These are phyloP conservation scores for Whitmania pigra DNA, from an alignment of 1,140 invertebrate genomes.

Conservation along the genomic window DNA sequence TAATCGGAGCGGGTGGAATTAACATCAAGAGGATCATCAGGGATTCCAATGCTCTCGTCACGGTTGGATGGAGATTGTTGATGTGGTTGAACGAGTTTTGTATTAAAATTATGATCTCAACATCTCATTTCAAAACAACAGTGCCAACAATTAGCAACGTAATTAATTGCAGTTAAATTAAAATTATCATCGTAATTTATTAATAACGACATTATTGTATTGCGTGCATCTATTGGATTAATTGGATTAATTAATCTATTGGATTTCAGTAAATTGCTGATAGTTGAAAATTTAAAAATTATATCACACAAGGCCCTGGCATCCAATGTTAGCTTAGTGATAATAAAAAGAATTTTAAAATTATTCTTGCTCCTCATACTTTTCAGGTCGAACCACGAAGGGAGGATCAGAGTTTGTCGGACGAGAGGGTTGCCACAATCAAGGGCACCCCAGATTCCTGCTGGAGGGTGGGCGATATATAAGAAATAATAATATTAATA, in stretches of 20 bases:
- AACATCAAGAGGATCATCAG: slow-evolving; percentile 93
- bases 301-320: too few species aligned
- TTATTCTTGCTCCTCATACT: background rate
- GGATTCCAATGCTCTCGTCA: slow-evolving; percentile 80
- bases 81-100: background rate
- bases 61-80: slow-evolving; percentile 5
- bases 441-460: slow-evolving; percentile 77
- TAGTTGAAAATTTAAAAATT: too few species aligned
- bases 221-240: too few species aligned
- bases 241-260: too few species aligned
- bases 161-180: background rate
- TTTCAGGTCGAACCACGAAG: slow-evolving; percentile 64
- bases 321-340: too few species aligned
- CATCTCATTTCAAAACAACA: background rate
- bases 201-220: too few species aligned
- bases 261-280: too few species aligned
- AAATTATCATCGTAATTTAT: too few species aligned
- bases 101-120: background rate
- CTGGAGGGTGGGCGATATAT: slow-evolving; percentile 64
- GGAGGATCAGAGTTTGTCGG: slow-evolving; percentile 51
- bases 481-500: background rate
- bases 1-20: slow-evolving; percentile 89
- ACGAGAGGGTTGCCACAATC: slow-evolving; percentile 85
- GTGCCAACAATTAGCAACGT: background rate
- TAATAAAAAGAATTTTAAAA: background rate